These are phyloP conservation scores for Aegotheles bennettii DNA, from an alignment of 2,113 vertebrate species.

Conservation along the genomic window DNA sequence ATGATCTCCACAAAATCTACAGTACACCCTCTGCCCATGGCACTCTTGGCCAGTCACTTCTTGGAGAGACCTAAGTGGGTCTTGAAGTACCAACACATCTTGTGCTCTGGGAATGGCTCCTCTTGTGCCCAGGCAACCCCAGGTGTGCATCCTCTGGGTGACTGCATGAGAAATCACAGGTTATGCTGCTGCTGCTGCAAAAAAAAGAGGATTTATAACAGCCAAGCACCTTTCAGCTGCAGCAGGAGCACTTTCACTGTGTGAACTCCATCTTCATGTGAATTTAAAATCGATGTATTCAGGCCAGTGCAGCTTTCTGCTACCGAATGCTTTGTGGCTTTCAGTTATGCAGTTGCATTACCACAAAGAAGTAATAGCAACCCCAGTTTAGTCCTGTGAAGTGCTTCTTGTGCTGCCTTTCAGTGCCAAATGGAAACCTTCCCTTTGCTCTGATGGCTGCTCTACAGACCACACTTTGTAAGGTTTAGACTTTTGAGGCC, in stretches of 20 bases:
- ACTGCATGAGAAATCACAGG: background rate
- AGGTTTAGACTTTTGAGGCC: too few relatives aligned
- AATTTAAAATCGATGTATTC: background rate
- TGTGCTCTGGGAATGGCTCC: background rate
- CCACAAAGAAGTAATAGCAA: constrained; percentile 7
- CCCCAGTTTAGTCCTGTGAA: background rate
- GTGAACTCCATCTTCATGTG: background rate
- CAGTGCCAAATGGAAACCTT: background rate
- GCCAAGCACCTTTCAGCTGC: background rate
- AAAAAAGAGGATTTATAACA: background rate
- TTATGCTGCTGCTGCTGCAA: background rate
- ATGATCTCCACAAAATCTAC: background rate
- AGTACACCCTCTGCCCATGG: background rate
- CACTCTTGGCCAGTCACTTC: background rate
- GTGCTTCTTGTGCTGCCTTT: background rate
- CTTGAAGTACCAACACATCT: background rate
- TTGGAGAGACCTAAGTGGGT: background rate
- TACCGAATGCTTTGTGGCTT: constrained; percentile 10
- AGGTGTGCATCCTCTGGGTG: background rate
- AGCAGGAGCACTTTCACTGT: background rate
- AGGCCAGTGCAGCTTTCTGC: background rate
- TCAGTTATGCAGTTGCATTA: background rate
- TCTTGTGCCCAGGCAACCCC: background rate
- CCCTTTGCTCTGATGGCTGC: background rate
- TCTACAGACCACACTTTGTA: background rate